phyloP scores from a whole-genome alignment of 2,888 invertebrate genomes.

The Subacronicta megacephala region DNA sequence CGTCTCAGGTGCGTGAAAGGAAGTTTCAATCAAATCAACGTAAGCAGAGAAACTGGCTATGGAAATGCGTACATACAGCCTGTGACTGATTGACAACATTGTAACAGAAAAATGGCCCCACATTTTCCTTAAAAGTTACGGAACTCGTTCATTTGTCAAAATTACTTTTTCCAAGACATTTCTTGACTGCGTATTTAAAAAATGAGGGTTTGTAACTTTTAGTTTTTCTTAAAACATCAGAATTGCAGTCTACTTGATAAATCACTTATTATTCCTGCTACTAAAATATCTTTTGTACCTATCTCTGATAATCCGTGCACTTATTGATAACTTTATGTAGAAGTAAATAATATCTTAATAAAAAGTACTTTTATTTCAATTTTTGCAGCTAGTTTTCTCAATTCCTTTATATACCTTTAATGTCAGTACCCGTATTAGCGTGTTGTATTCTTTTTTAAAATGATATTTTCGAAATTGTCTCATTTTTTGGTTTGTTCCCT shows the following conservation, averaged over 20 bases:
- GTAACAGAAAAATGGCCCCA: constrained; percentile 72
- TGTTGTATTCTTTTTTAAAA: too few relatives aligned
- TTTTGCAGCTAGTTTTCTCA: too few relatives aligned
- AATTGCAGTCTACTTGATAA: neutral
- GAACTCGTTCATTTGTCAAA: constrained; percentile 72
- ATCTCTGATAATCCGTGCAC: too few relatives aligned
- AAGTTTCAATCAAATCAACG: constrained; percentile 87
- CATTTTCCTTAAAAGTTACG: constrained; percentile 71
- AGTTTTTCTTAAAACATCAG: constrained; percentile 5
- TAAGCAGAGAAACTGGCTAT: constrained; percentile 72
- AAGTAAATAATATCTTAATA: too few relatives aligned
- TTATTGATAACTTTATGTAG: too few relatives aligned
- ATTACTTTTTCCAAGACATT: constrained; percentile 42
- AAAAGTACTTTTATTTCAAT: too few relatives aligned
- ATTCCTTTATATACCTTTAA: too few relatives aligned
- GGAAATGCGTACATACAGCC: constrained; percentile 73
- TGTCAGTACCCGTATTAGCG: too few relatives aligned
- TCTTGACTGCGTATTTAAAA: constrained; percentile 33
- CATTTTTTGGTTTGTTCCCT: too few relatives aligned
- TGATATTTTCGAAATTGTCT: too few relatives aligned
- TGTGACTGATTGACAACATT: constrained; percentile 87
- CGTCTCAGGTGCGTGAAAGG: constrained; percentile 81
- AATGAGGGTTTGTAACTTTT: constrained; percentile 27
- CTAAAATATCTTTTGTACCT: too few relatives aligned
- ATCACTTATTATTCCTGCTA: too few relatives aligned